Base-by-base conservation (phyloP, 2,113 vertebrate genomes). In the Thunnus maccoyii region DNA sequence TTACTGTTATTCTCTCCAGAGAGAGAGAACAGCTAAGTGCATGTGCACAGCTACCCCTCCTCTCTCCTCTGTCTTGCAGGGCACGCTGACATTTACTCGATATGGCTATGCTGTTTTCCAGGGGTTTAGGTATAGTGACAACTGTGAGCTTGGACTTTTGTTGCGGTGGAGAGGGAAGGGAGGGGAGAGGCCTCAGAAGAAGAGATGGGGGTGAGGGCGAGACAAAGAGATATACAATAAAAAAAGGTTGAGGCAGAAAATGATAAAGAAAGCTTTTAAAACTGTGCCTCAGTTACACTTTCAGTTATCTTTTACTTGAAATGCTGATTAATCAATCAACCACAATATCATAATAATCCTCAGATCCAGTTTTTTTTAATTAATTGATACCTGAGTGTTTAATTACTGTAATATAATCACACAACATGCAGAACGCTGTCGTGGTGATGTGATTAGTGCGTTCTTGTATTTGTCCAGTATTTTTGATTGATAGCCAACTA, bases 71-170 rank as follows among this genome's bases (percentile, higher is more conserved):
- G 50, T 84, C 82, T 70, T 70, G 65, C 71, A 61, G 83, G 73
- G 52, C 79, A 78, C 0, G 13, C 41, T 92, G 90, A 91, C 90
- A 89, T 90, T 86, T 91, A 86, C 83, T 83, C 47, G 44, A 76
- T 71, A 73, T 47, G 65, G 76, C 82, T n/a, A 65, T 13, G 50
- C 62, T 80, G 71, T 80, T 88, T 67, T 85, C 65, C 74, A 71
- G 50, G 1, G 75, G 58, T 85, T 85, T 76, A 76, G 84, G 51
- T 62, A n/a, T 56, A 65, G 68, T 63, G 68, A 84, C 88, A 83
- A 51, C 56, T 36, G 52, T 60, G 61, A 84, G 81, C 51, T 36
- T 9, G 15, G 74, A 66, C 58, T 80, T 74, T 55, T 64, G 80
- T 78, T 77, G 66, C 32, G 36, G 63, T 25, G 68, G 56, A 16